Evolutionary conservation across 2,888 invertebrate genomes (phyloP), one percentile per base, ranked within the genome.

Genomic region (Oeneis ivallda): DNA sequence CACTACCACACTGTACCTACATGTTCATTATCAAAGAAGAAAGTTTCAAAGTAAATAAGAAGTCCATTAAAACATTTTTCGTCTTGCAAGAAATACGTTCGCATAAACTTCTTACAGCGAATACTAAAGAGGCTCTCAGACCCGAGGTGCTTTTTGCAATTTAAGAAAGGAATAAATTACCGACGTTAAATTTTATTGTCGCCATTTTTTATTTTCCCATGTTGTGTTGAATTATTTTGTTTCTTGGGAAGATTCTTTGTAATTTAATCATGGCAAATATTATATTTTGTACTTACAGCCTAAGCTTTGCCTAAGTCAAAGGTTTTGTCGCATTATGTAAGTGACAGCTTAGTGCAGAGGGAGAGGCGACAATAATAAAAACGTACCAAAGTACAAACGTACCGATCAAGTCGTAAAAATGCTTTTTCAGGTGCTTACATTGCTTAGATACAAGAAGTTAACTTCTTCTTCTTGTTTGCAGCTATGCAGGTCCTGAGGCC

Each of bases 61-160:
- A 37, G 13, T 60, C 47, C 39, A 60, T 50, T 60, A 49, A 39
- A 32, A 60, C 19, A 15, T 34, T 39, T 41, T 57, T 41, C 39
- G 17, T 2, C 17, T 8, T 17, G 60, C 34, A 19, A 39, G 49
- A 37, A 58, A 60, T 60, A 60, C 10, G 19, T 11, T 17, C 13
- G 39, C 39, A 39, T 49, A 50, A 49, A 60, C 49, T 49, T 49
- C 37, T 60, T 47, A 49, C 37, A 50, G 47, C 37, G 60, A 60
- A 49, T 60, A 49, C 49, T 49, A 60, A 60, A 60, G 60, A 60
- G 50, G 60, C 37, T 39, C 47, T 50, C 37, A 13, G 11, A 8
- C 19, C 10, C 32, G 37, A 15, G 17, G 8, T 11, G 59, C 37
- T 60, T 49, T 58, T 47, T 58, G 45, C 15, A 47, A 58, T 58